Evolutionary conservation across 1,140 invertebrate genomes (phyloP).

Genomic region (Pseudachorutes palmiensis): DNA sequence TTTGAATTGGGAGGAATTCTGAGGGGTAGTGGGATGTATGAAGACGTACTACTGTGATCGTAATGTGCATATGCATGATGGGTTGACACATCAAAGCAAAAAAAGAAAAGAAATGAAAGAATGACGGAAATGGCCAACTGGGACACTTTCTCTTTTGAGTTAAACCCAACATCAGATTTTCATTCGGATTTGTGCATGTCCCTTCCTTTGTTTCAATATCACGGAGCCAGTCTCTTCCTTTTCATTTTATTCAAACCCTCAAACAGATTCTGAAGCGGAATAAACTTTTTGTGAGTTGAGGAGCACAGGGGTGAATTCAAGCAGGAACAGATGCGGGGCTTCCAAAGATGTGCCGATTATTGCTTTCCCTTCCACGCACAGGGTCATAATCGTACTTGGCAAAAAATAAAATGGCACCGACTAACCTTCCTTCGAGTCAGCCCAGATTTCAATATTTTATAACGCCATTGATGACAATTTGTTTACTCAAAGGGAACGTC

Average conservation of each 20-base stretch:
- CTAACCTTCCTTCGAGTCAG: neutral
- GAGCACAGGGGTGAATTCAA: no score
- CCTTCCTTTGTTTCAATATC: neutral
- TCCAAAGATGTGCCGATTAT: neutral
- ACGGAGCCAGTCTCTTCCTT: neutral
- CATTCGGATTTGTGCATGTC: neutral
- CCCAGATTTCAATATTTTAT: neutral
- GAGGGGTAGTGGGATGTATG: neutral
- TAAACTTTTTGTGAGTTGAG: conserved; percentile 2
- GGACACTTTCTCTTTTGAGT: conserved; percentile 14
- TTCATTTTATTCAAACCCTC: neutral
- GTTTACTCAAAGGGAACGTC: neutral
- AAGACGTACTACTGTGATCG: neutral
- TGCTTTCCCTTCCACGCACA: no score
- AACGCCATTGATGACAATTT: neutral
- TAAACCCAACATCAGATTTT: neutral
- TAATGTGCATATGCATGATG: conserved; percentile 32
- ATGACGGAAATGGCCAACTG: conserved; percentile 28
- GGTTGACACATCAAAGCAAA: conserved; percentile 30
- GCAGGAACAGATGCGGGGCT: neutral
- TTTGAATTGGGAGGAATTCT: no score
- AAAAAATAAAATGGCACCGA: neutral
- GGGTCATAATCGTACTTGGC: no score
- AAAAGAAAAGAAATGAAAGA: conserved; percentile 20
- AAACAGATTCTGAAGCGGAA: neutral